These are phyloP conservation scores for Nycticryphes semicollaris DNA, from an alignment of 2,113 vertebrate genomes.

Conservation along the genomic window DNA sequence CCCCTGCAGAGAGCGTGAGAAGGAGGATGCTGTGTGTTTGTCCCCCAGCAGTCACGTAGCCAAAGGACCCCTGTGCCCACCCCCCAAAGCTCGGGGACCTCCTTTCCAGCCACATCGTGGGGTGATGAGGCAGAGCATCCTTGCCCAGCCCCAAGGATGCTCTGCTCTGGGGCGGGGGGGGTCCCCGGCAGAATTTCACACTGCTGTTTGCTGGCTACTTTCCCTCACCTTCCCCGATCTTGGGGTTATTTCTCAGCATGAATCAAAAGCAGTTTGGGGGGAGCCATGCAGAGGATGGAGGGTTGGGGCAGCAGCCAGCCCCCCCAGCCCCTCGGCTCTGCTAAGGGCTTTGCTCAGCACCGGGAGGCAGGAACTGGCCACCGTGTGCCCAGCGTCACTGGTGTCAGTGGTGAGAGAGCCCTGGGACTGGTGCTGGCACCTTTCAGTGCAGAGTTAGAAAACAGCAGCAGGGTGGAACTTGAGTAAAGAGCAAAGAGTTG, in stretches of 20 bases:
- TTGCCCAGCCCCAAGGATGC: neutral
- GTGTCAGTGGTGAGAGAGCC: neutral
- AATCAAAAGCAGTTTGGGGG: neutral
- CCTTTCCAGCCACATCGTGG: fast-evolving
- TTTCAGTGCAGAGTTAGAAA: neutral
- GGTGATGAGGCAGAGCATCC: neutral
- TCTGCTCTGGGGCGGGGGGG: fast-evolving
- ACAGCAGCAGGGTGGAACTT: neutral
- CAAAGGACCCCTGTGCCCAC: neutral
- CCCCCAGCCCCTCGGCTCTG: neutral
- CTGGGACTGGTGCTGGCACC: neutral
- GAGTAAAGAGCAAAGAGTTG: neutral
- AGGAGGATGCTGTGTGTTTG: fast-evolving
- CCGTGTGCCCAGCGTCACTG: neutral
- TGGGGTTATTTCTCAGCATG: neutral
- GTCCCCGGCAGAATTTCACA: neutral
- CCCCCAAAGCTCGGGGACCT: neutral
- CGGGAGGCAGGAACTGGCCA: fast-evolving
- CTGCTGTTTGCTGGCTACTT: fast-evolving
- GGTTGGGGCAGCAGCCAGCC: no score
- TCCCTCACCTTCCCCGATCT: neutral
- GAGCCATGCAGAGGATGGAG: fast-evolving
- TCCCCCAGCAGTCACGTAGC: fast-evolving
- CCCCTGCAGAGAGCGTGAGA: fast-evolving
- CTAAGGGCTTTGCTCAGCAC: neutral